These are phyloP conservation scores for Artemia franciscana DNA, from an alignment of 1,140 invertebrate species.

Conservation along the genomic window DNA sequence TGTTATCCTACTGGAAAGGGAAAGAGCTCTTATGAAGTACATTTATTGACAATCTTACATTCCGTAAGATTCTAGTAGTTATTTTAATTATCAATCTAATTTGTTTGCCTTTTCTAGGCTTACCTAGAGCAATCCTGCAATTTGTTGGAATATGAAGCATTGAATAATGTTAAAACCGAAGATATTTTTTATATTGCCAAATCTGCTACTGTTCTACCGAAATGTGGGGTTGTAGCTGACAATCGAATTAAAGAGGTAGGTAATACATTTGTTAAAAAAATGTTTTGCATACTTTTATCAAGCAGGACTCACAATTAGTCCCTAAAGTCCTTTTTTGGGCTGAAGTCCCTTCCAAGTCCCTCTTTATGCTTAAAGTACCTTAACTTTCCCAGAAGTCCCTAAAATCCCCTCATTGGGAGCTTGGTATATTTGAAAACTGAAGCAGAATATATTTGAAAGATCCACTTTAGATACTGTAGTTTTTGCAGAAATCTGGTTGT, in stretches of 20 bases:
- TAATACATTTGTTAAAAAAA: neutral
- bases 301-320: neutral
- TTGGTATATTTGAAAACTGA: neutral
- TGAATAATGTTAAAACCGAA: neutral
- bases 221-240: neutral
- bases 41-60: neutral
- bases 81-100: neutral
- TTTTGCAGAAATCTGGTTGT: no score
- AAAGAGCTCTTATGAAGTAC: neutral
- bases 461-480: no score
- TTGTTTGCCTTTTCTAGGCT: neutral
- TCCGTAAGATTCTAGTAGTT: neutral
- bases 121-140: neutral
- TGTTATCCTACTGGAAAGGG: neutral
- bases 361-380: neutral
- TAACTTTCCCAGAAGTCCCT: neutral
- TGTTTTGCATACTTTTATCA: neutral
- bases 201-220: neutral
- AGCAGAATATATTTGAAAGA: neutral
- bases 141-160: neutral
- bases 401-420: neutral
- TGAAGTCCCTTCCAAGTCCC: neutral
- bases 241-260: neutral
- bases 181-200: neutral
- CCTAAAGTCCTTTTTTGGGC: neutral